Conservation (phyloP, 1,140 invertebrate genomes). For the Bombus waltoni region DNA sequence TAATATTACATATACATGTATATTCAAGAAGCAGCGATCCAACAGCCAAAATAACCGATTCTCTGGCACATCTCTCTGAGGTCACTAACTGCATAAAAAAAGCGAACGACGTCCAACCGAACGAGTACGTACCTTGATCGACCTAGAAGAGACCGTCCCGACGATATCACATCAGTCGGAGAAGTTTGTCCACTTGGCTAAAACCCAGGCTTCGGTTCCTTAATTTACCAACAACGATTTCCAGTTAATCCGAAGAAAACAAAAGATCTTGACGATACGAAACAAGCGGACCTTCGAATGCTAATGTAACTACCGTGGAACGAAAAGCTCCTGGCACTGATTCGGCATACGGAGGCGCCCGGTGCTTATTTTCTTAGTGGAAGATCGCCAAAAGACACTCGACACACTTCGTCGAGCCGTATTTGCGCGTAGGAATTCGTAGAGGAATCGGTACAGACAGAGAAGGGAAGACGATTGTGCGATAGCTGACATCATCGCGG, state of each 20-base stretch:
- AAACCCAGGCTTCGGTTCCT: constrained; percentile 5
- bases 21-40: background rate
- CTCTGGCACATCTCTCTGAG: constrained; percentile 1
- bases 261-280: background rate
- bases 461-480: background rate
- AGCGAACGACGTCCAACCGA: background rate
- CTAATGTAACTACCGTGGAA: constrained; percentile 30
- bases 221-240: constrained; percentile 20
- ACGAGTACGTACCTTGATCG: background rate
- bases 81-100: constrained; percentile 7
- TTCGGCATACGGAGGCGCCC: constrained; percentile 40
- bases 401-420: constrained; percentile 50
- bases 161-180: background rate
- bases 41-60: background rate
- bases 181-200: background rate
- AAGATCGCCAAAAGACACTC: constrained; percentile 62
- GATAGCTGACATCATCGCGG: constrained; percentile 38
- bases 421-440: constrained; percentile 46
- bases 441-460: background rate
- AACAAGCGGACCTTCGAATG: constrained; percentile 26
- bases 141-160: background rate
- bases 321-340: constrained; percentile 45
- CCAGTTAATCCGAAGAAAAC: background rate
- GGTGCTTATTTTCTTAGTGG: constrained; percentile 64
- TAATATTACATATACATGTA: too few species aligned